phyloP scores from a whole-genome alignment of 2,888 invertebrate species.

The Mesorhabditis sp. region DNA sequence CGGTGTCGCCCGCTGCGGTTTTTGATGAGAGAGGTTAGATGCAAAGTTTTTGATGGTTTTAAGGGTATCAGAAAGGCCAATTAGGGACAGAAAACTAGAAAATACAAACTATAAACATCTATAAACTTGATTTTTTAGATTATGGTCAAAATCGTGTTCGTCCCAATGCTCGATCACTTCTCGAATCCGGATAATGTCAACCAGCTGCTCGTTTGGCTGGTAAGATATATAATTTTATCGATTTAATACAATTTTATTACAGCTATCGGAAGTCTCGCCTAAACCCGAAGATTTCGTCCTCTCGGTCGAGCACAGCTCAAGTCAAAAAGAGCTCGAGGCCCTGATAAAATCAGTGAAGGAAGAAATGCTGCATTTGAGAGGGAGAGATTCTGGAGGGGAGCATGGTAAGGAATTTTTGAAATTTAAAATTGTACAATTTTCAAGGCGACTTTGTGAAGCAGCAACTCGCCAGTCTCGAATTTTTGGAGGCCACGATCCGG shows the following conservation, averaged over 20 bases:
- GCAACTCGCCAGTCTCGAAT: conserved; percentile 78
- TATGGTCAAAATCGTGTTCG: conserved; percentile 65
- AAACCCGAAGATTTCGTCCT: conserved; percentile 81
- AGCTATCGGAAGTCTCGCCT: conserved; percentile 76
- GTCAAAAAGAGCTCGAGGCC: conserved; percentile 77
- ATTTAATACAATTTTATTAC: neutral
- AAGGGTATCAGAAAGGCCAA: neutral
- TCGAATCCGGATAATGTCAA: conserved; percentile 89
- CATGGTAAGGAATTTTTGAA: conserved; percentile 62
- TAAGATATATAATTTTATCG: conserved; percentile 61
- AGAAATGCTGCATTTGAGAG: conserved; percentile 74
- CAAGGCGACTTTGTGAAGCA: conserved; percentile 75
- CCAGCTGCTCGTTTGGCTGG: conserved; percentile 81
- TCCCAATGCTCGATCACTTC: conserved; percentile 71
- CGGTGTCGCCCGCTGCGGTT: conserved; percentile 76
- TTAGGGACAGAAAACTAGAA: neutral
- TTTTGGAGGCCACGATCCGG: conserved; percentile 65
- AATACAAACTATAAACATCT: neutral
- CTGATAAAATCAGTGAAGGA: conserved; percentile 75
- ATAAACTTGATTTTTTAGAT: neutral
- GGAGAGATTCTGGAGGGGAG: conserved; percentile 80
- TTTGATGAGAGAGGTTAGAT: conserved; percentile 64
- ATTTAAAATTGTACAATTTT: too few species aligned
- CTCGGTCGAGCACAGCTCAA: conserved; percentile 75
- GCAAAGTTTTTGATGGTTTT: neutral